phyloP scores from a whole-genome alignment of 2,797 vertebrate species.

The Helarctos malayanus region DNA sequence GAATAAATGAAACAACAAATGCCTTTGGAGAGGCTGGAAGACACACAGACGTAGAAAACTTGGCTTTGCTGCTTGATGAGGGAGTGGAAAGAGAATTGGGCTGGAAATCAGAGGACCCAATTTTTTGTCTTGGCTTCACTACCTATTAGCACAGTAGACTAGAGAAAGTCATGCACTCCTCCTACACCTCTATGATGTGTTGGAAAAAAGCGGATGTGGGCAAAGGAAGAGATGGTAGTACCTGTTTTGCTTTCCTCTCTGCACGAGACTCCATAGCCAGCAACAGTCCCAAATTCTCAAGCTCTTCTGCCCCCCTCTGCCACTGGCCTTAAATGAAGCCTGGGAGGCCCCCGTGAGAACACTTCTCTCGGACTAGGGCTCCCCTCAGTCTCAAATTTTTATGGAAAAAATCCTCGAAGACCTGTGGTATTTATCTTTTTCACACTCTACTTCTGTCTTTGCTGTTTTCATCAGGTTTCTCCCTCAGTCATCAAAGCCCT shows the following conservation, averaged over 20 bases:
- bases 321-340: neutral
- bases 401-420: neutral
- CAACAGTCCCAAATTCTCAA: neutral
- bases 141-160: neutral
- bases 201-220: neutral
- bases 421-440: neutral
- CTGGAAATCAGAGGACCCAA: neutral
- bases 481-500: neutral
- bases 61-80: neutral
- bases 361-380: neutral
- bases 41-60: neutral
- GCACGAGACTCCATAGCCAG: neutral
- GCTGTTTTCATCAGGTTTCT: neutral
- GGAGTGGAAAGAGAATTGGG: neutral
- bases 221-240: neutral
- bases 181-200: neutral
- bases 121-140: neutral
- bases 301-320: neutral
- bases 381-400: neutral
- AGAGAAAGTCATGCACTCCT: neutral
- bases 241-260: neutral
- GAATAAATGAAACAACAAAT: constrained; percentile 56
- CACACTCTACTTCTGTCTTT: neutral
- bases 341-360: neutral
- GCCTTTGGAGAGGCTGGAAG: neutral